Conservation (phyloP, 2,797 vertebrate species). For the Holocentrus rufus region DNA sequence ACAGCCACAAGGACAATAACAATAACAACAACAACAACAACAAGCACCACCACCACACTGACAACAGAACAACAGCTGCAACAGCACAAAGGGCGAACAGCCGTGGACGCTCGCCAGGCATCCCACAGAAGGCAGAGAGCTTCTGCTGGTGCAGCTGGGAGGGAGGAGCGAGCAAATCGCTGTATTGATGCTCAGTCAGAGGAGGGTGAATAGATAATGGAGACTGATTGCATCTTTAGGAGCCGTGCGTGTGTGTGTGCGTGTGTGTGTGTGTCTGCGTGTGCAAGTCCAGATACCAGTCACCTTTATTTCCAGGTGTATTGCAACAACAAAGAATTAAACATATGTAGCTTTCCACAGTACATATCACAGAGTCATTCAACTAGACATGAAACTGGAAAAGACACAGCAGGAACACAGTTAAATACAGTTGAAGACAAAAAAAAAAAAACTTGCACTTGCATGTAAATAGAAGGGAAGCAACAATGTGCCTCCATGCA, state of each 20-base stretch:
- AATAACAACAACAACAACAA: neutral
- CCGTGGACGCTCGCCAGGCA: neutral
- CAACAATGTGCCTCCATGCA: too few species aligned
- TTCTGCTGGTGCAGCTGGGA: constrained; percentile 9
- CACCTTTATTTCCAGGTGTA: neutral
- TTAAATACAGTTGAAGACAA: neutral
- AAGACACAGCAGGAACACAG: neutral
- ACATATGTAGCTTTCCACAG: neutral
- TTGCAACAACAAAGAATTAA: neutral
- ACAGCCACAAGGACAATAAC: neutral
- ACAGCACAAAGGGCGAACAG: neutral
- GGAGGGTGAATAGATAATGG: constrained; percentile 31
- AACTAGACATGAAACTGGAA: too few species aligned
- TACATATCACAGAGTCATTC: neutral
- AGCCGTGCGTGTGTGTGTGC: neutral
- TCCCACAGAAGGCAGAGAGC: neutral
- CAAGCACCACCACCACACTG: too few species aligned
- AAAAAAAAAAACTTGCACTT: too few species aligned
- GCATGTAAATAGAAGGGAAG: too few species aligned
- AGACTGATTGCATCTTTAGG: constrained; percentile 14
- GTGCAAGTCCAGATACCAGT: neutral
- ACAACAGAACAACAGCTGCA: neutral
- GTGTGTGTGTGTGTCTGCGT: neutral
- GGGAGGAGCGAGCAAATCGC: neutral
- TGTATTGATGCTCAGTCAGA: constrained; percentile 24